Evolutionary conservation across 2,888 invertebrate species (phyloP), one percentile per base, ranked within the genome.

Genomic region (Calliphora vomitoria): DNA sequence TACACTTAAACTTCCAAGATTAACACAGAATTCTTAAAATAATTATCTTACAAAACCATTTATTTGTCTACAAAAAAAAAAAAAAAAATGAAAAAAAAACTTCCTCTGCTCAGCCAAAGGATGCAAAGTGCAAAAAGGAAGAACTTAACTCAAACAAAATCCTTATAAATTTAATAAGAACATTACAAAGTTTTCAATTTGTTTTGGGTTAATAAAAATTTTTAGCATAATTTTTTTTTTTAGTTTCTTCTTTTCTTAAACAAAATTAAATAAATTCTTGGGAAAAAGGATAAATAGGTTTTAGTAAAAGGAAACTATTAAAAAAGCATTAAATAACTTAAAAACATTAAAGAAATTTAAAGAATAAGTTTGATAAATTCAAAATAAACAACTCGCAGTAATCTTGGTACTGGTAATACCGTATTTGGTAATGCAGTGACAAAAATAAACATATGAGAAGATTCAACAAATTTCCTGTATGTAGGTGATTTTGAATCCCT

Each of bases 181-280:
- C 55, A 55, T 55, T 55, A 55, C 35, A 55, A 55, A 55, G 20
- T 55, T 55, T 55, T 55, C 55, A 55, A 55, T 18, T 55, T 55
- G 55, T 55, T 55, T 55, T 55, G 18, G 55, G 3, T 55, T 55
- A n/a, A 50, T 50, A 50, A n/a, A 50, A n/a, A n/a, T 50, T n/a
- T 50, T 50, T 50, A 50, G 11, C 44, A 44, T 44, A 11, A 44
- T 11, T 3, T 44, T 44, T 44, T 11, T 3, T 44, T 44, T 44
- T 13, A 13, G 11, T 44, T 44, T 4, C 18, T 20, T 55, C 11
- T 55, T 55, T 3, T 6, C 8, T 50, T n/a, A n/a, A 50, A 15
- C 13, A 47, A 47, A 47, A 11, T 15, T n/a, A 15, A 15, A 15
- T 5, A 47, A 47, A 15, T 47, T 47, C 15, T 47, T 47, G 47